Evolutionary conservation across 2,797 vertebrate genomes (phyloP).

Genomic region (Prionace glauca): DNA sequence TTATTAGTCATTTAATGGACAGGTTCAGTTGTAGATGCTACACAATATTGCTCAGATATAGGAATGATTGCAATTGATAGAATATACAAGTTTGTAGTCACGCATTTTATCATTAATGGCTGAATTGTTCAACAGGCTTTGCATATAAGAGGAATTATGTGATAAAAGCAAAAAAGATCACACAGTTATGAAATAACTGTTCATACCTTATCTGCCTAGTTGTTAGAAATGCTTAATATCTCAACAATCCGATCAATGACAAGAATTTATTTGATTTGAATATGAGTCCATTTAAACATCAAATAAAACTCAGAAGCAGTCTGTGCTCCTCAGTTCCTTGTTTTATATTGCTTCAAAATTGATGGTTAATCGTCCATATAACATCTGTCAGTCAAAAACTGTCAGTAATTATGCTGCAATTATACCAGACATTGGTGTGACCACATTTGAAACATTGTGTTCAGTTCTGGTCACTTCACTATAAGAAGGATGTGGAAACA

Average conservation of each 20-base stretch:
- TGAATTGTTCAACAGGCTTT: background rate
- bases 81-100: background rate
- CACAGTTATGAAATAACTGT: background rate
- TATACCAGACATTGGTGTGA: too few relatives aligned
- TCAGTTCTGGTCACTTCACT: too few relatives aligned
- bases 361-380: background rate
- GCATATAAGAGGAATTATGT: background rate
- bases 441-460: too few relatives aligned
- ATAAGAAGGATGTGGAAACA: too few relatives aligned
- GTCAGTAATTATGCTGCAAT: too few relatives aligned
- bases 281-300: background rate
- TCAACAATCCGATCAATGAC: background rate
- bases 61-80: background rate
- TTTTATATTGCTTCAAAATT: background rate
- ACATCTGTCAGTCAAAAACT: background rate
- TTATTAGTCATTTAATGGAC: background rate
- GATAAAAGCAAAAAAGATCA: background rate
- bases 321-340: background rate
- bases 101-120: background rate
- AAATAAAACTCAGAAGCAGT: background rate
- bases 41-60: background rate
- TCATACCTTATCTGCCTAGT: background rate
- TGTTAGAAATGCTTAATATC: background rate
- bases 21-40: background rate
- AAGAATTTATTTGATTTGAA: constrained; percentile 9